Evolutionary conservation across 2,797 vertebrate species (phyloP).

Genomic region (Pantherophis vulpinus): DNA sequence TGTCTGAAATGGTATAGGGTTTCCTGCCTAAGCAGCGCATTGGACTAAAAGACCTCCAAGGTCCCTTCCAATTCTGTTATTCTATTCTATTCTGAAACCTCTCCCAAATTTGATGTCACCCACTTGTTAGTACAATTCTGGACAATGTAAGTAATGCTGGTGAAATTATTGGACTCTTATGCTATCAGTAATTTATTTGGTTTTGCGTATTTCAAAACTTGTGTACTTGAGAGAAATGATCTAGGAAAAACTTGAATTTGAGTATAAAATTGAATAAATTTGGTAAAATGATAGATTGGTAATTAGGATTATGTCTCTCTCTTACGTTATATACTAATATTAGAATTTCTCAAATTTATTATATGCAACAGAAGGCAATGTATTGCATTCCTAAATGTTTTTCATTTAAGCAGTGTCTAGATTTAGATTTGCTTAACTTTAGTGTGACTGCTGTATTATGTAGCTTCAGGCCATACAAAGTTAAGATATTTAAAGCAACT

Average conservation of each 20-base stretch:
- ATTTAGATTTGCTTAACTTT: not conserved
- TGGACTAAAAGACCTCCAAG: no score
- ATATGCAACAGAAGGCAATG: not conserved
- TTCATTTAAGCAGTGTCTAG: not conserved
- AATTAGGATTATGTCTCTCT: not conserved
- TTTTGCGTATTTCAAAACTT: not conserved
- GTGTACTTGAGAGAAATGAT: not conserved
- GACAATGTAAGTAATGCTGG: not conserved
- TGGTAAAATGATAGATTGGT: not conserved
- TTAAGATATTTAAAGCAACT: not conserved
- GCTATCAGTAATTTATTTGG: not conserved
- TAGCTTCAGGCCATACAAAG: not conserved
- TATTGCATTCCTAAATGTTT: not conserved
- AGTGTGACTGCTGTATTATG: not conserved
- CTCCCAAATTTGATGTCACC: not conserved
- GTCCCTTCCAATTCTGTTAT: no score
- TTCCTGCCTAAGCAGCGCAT: no score
- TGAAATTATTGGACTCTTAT: not conserved
- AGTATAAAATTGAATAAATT: not conserved
- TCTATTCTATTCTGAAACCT: not conserved
- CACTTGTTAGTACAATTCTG: not conserved
- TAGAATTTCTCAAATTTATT: not conserved
- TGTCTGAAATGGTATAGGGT: no score
- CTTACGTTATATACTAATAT: not conserved
- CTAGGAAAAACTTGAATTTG: not conserved